Evolutionary conservation across 2,113 vertebrate species (phyloP).

Genomic region (Ictalurus punctatus): DNA sequence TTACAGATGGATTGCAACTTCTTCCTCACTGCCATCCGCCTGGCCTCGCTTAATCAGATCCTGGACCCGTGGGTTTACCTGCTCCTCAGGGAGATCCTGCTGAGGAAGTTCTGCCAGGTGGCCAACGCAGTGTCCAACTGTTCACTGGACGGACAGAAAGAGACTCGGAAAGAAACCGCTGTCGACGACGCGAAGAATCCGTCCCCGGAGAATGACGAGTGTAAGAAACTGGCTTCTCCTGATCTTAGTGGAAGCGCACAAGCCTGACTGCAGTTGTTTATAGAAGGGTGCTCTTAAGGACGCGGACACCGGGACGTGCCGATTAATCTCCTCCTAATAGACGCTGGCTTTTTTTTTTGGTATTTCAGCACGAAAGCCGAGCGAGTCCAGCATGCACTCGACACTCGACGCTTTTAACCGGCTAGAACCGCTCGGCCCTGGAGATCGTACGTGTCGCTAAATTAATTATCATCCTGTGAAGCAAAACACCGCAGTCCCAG

Average conservation of each 20-base stretch:
- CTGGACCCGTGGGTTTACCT: constrained; percentile 98
- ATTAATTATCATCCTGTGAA: constrained; percentile 31
- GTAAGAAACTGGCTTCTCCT: constrained; percentile 43
- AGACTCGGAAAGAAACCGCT: constrained; percentile 61
- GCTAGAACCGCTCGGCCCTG: background rate
- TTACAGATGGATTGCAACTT: constrained; percentile 78
- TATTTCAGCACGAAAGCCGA: constrained; percentile 34
- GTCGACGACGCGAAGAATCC: constrained; percentile 67
- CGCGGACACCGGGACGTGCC: background rate
- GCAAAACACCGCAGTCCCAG: background rate
- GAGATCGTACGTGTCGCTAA: constrained; percentile 18
- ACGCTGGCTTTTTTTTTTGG: background rate
- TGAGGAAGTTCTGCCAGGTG: constrained; percentile 85
- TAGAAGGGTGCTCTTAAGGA: background rate
- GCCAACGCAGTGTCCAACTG: constrained; percentile 86
- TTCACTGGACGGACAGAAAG: constrained; percentile 75
- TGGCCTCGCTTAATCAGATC: constrained; percentile 97
- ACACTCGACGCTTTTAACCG: constrained; percentile 33
- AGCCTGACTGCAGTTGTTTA: constrained; percentile 37
- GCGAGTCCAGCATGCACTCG: constrained; percentile 53
- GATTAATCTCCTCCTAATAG: background rate
- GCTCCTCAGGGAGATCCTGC: constrained; percentile 88
- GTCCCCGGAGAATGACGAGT: constrained; percentile 60
- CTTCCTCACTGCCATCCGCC: constrained; percentile 84
- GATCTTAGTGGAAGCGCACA: constrained; percentile 30